These are phyloP conservation scores for Xenopus petersii DNA, from an alignment of 2,797 vertebrate species.

Conservation along the genomic window DNA sequence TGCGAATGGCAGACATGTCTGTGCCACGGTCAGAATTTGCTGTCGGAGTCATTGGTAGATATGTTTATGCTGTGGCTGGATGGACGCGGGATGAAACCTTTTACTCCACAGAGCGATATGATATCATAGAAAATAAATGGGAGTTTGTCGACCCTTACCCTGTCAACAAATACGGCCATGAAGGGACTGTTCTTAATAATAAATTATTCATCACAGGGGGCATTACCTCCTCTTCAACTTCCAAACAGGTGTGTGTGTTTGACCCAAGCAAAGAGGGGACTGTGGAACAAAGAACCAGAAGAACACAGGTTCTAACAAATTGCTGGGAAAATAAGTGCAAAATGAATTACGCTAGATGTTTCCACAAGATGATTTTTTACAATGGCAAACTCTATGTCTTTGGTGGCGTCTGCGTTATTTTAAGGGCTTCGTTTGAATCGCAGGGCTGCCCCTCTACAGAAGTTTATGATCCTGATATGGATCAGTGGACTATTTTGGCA, in stretches of 20 bases:
- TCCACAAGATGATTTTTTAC: constrained; percentile 98
- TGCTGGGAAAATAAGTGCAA: constrained; percentile 99
- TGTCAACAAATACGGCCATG: constrained; percentile 96
- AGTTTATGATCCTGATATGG: constrained; percentile 91
- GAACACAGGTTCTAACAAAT: constrained; percentile 84
- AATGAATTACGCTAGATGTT: constrained; percentile 98
- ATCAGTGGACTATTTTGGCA: constrained; percentile 97
- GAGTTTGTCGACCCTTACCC: constrained; percentile 97
- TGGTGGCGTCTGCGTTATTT: constrained; percentile 94
- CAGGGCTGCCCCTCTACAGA: constrained; percentile 98
- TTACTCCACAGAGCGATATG: constrained; percentile 95
- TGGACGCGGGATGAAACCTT: constrained; percentile 97
- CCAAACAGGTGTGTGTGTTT: constrained; percentile 96
- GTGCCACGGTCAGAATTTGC: constrained; percentile 97
- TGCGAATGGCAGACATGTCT: constrained; percentile 98
- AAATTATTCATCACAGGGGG: constrained; percentile 96
- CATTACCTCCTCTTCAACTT: constrained; percentile 97
- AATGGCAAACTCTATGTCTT: constrained; percentile 98
- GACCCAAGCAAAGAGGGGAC: constrained; percentile 91
- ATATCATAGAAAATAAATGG: constrained; percentile 96
- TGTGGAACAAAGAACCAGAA: constrained; percentile 80
- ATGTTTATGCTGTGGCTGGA: constrained; percentile 93
- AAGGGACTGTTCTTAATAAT: constrained; percentile 91
- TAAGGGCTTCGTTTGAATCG: constrained; percentile 96
- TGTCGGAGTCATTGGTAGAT: constrained; percentile 93